Base-by-base conservation (phyloP, 2,113 vertebrate species). In the Alosa alosa region DNA sequence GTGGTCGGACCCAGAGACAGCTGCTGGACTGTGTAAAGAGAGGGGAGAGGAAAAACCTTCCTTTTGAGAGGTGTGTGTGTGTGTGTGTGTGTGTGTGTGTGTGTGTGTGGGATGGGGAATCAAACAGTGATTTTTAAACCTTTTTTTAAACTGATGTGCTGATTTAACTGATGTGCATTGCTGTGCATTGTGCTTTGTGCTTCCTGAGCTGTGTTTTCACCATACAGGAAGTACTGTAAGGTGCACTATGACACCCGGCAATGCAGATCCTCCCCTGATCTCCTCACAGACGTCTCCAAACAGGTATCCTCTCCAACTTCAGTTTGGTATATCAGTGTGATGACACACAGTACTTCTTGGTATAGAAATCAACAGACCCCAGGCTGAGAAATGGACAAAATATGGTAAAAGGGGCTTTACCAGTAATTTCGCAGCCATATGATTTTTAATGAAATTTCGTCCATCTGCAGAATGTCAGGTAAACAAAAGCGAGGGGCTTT, bases 1-100 rank as follows among this genome's bases (percentile, higher is more conserved):
- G 96, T 0, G 96, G 96, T 55, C 95, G 96, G 87, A 97, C 96
- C 0, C 96, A 97, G 91, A 85, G 94, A 85, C 95, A 97, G 86
- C 92, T 95, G 83, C 88, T 95, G 86, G 94, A 95, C 86, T 93
- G 93, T 36, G 91, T 92, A 55, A 90, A 87, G 75, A 95, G 93
- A 83, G 92, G 90, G 72, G 92, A 90, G 47, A 87, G 91, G 83
- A 95, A 94, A 92, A 96, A 93, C 78, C 87, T 95, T 78, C 95
- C 96, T 6, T 96, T 97, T 0, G 95, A 96, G 90, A 96, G 96
- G 96, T 75, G 44, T 47, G 13, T 84, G 25, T 49, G n/a, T 52
- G n/a, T n/a, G n/a, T n/a, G 25, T 36, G 3, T 84, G 22, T 84
- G 83, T 81, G 46, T 36, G 3, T 84, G 22, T 84, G 83, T 81